Percentiles rank a stretch among this genome's conserved stretches.
phyloP scores from a whole-genome alignment of 1,140 invertebrate species.

The Pseudomyrmex gracilis region DNA sequence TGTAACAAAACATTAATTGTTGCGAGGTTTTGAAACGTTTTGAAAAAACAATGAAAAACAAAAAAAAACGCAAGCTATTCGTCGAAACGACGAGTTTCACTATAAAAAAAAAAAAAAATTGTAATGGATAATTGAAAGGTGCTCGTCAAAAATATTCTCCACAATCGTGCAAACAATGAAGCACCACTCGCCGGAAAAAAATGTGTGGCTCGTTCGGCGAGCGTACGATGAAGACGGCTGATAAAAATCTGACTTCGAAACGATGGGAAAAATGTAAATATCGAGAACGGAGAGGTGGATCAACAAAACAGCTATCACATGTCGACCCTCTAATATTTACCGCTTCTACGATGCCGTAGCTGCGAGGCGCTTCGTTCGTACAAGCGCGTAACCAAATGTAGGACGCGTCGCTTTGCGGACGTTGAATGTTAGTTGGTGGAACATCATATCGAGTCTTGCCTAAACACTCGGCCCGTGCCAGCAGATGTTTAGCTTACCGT shows the following conservation, averaged over 20 bases:
- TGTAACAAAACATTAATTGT: constrained; percentile 25
- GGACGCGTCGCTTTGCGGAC: constrained; percentile 31
- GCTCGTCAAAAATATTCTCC: constrained; percentile 31
- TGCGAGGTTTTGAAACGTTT: constrained; percentile 6
- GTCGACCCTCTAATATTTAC: constrained; percentile 53
- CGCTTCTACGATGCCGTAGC: background rate
- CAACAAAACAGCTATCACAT: constrained; percentile 30
- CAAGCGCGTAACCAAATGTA: constrained; percentile 42
- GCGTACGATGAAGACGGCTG: constrained; percentile 8
- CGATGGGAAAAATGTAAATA: constrained; percentile 39
- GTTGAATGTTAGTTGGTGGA: constrained; percentile 64
- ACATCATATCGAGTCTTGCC: constrained; percentile 64
- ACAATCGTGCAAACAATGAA: constrained; percentile 33
- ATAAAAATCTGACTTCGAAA: constrained; percentile 27
- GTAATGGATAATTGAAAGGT: constrained; percentile 33
- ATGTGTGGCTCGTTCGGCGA: background rate
- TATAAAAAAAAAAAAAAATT: constrained; percentile 2
- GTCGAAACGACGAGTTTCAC: background rate
- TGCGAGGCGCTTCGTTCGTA: constrained; percentile 3
- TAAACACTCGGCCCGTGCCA: constrained; percentile 57
- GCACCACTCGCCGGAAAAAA: background rate
- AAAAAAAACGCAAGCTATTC: constrained; percentile 1
- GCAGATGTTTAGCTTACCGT: constrained; percentile 69
- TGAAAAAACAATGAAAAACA: constrained; percentile 7
- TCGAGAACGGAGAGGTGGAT: background rate